phyloP scores from a whole-genome alignment of 2,797 vertebrate species.

The Tangara arthus region DNA sequence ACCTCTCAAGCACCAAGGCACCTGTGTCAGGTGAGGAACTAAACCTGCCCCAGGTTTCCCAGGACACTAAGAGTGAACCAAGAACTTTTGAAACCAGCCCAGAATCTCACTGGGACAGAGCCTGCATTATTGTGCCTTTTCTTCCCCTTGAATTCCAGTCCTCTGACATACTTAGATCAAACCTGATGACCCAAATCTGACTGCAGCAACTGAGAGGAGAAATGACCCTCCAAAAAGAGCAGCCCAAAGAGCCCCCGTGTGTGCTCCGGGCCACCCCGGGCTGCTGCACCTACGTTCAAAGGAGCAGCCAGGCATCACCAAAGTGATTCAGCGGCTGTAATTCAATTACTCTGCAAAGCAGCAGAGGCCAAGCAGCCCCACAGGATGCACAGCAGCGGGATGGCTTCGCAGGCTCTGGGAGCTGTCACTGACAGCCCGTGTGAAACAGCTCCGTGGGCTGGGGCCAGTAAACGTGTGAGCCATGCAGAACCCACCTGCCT shows the following conservation, averaged over 20 bases:
- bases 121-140: neutral
- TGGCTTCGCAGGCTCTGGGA: neutral
- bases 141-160: neutral
- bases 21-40: neutral
- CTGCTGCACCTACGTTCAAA: neutral
- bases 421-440: neutral
- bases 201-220: neutral
- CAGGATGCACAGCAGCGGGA: rapidly evolving
- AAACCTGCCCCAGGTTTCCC: neutral
- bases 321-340: neutral
- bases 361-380: rapidly evolving
- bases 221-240: neutral
- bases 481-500: neutral
- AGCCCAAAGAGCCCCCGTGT: rapidly evolving
- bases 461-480: neutral
- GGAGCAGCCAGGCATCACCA: neutral
- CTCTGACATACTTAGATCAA: conserved; percentile 4
- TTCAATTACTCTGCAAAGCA: neutral
- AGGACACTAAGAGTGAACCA: neutral
- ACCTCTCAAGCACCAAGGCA: neutral
- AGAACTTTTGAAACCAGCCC: neutral
- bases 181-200: conserved; percentile 30
- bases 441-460: neutral
- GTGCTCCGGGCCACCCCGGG: neutral
- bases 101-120: neutral